Base-by-base conservation (phyloP, 2,888 invertebrate genomes). In the Tenthredo livida region DNA sequence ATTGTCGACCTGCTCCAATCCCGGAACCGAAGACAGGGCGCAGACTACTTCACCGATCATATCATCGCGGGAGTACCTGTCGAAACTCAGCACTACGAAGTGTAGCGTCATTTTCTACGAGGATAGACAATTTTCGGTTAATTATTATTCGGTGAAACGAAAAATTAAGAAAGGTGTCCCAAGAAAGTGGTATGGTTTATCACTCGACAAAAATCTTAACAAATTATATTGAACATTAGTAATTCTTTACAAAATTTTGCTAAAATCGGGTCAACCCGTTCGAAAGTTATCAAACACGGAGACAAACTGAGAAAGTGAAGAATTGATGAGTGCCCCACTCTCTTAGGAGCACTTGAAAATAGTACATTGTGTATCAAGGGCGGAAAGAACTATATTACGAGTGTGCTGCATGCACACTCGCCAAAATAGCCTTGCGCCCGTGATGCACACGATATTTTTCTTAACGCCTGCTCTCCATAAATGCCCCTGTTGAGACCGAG, bases 11-110 rank as follows among this genome's bases (percentile, higher is more conserved):
- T 96, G 95, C 40, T 95, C 95, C 84, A 96, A 94, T 90, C 96
- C 96, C 25, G 91, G 85, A 40, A 96, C 94, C 54, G 95, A 94
- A 85, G 95, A 95, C 88, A 98, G 93, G n/a, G 97, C 96, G 89
- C 97, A 97, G 89, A 98, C 97, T 85, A 99, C 98, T 94, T 99
- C 99, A 2, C 99, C 99, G 89, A 99, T 98, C 90, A 99, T 98
- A 93, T 99, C 99, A 92, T 99, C 99, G 29, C 99, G 96, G 50
- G 99, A 99, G 93, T 99, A 99, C 92, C 99, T 97, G 90, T 87
- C 93, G 89, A 96, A 94, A 94, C 97, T 99, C 92, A 97, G 95
- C 25, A 98, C 97, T 84, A 98, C 97, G 93, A 99, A 98, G 94
- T 99, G 98, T 84, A 98, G 95, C 6, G 98, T 98, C 93, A 98